Conservation (phyloP, 2,888 invertebrate species). For the Achlya flavicornis region DNA sequence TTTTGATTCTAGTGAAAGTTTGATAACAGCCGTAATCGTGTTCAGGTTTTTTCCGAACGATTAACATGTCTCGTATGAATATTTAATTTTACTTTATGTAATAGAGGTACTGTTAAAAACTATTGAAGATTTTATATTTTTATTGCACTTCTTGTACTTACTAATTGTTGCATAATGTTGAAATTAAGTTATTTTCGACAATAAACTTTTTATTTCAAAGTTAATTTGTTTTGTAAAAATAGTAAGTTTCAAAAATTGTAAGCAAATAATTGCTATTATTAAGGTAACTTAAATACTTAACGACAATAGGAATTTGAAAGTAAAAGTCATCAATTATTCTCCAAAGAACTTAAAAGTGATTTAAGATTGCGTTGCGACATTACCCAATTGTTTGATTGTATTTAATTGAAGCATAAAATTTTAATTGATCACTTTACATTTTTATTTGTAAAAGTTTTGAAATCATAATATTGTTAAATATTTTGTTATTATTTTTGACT, state of each 20-base stretch:
- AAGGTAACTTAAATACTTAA: not conserved
- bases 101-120: too few relatives aligned
- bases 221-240: not conserved
- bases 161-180: too few relatives aligned
- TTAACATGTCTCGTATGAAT: too few relatives aligned
- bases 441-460: too few relatives aligned
- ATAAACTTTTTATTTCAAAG: not conserved
- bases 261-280: not conserved
- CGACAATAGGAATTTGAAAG: not conserved
- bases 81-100: too few relatives aligned
- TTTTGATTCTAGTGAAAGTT: too few relatives aligned
- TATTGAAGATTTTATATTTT: not conserved
- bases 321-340: not conserved
- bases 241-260: not conserved
- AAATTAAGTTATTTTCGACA: not conserved
- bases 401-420: constrained; percentile 2
- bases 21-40: too few relatives aligned
- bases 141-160: not conserved
- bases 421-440: not conserved
- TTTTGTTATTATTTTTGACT: too few relatives aligned
- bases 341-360: not conserved
- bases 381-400: not conserved
- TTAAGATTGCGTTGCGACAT: not conserved
- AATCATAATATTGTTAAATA: too few relatives aligned
- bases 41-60: too few relatives aligned